Evolutionary conservation across 2,888 invertebrate genomes (phyloP).

Genomic region (Pseudeuparius sepicola): DNA sequence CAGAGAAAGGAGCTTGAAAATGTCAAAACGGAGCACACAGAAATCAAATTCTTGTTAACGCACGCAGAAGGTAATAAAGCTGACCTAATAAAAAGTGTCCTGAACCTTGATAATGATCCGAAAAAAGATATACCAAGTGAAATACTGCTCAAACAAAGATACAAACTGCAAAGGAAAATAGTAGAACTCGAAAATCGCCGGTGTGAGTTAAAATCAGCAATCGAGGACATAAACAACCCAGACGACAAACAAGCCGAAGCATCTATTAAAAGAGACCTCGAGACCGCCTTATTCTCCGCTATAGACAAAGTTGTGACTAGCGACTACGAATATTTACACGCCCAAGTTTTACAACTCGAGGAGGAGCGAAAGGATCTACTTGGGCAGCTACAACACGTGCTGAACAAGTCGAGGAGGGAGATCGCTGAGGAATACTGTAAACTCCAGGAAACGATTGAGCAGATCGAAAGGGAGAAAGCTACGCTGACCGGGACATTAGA

Average conservation of each 20-base stretch:
- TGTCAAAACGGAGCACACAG: slow-evolving; percentile 23
- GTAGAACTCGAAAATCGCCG: slow-evolving; percentile 24
- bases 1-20: slow-evolving; percentile 24
- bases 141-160: slow-evolving; percentile 20
- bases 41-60: slow-evolving; percentile 26
- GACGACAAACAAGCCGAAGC: slow-evolving; percentile 8
- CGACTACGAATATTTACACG: slow-evolving; percentile 22
- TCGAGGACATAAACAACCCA: slow-evolving; percentile 21
- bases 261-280: slow-evolving; percentile 19
- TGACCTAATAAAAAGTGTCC: slow-evolving; percentile 24
- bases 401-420: slow-evolving; percentile 24
- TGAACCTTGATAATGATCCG: slow-evolving; percentile 20
- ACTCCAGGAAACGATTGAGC: slow-evolving; percentile 23
- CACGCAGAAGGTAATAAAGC: slow-evolving; percentile 22
- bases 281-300: slow-evolving; percentile 15
- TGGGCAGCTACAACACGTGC: slow-evolving; percentile 21
- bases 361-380: slow-evolving; percentile 23
- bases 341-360: slow-evolving; percentile 25
- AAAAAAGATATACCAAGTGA: too few relatives aligned
- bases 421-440: slow-evolving; percentile 25
- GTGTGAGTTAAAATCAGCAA: slow-evolving; percentile 22
- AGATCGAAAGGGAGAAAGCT: slow-evolving; percentile 22
- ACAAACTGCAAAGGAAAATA: slow-evolving; percentile 22
- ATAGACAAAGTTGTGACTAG: slow-evolving; percentile 19
- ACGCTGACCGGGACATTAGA: slow-evolving; percentile 13